A percentile compares a stretch with the other conserved stretches of the same genome.
Conservation (phyloP, 2,888 invertebrate genomes). For the Eristalis tenax region DNA sequence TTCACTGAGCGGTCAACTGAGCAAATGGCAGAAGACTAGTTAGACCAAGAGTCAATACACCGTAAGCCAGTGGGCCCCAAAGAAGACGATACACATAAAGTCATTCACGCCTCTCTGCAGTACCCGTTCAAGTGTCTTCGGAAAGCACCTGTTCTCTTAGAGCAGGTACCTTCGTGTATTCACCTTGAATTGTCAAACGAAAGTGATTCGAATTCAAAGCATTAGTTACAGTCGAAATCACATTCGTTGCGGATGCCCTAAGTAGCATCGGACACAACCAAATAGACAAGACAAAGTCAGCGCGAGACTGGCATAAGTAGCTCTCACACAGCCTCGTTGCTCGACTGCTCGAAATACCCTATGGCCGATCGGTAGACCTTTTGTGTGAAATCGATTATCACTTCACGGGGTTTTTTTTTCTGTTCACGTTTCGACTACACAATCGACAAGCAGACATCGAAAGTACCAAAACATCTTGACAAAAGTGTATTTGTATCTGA, state of each 20-base stretch:
- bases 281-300: neutral
- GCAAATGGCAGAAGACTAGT: no score
- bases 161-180: neutral
- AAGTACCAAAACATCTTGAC: constrained; percentile 12
- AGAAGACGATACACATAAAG: neutral
- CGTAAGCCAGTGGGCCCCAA: neutral
- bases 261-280: neutral
- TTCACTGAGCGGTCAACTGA: no score
- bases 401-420: neutral
- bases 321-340: neutral
- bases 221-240: neutral
- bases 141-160: neutral
- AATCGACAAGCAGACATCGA: neutral
- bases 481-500: constrained; percentile 10
- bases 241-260: neutral
- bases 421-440: neutral
- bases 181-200: neutral
- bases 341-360: neutral
- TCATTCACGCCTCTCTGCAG: neutral
- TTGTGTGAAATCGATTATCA: neutral
- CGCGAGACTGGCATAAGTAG: constrained; percentile 2
- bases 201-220: neutral
- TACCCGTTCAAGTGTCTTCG: neutral
- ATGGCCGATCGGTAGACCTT: neutral
- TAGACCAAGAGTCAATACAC: no score